Conservation (phyloP, 1,140 invertebrate genomes). For the Probaryconus sp. region DNA sequence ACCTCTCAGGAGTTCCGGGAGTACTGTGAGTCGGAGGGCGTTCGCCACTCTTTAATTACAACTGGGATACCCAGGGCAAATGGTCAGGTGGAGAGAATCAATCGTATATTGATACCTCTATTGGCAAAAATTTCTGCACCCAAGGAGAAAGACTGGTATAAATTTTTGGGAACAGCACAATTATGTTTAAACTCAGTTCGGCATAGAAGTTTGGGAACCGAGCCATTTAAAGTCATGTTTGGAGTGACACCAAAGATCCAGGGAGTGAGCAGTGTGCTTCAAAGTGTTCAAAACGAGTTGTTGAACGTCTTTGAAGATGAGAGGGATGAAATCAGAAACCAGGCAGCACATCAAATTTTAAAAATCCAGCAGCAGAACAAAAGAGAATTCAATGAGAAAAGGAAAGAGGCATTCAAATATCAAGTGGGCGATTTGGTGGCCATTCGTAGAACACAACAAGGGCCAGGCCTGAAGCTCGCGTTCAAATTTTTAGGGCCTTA, state of each 20-base stretch:
- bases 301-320: constrained; percentile 6
- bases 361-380: constrained; percentile 67
- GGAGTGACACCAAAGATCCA: neutral
- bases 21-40: constrained; percentile 62
- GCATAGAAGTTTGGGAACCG: constrained; percentile 1
- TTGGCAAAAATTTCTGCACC: constrained; percentile 52
- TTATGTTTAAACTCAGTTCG: constrained; percentile 1
- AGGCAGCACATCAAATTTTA: constrained; percentile 61
- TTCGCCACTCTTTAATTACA: constrained; percentile 62
- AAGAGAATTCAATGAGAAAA: constrained; percentile 50
- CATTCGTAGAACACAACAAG: constrained; percentile 44
- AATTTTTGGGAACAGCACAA: neutral
- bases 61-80: constrained; percentile 65
- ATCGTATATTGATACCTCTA: constrained; percentile 54
- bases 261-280: too few relatives aligned
- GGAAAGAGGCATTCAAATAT: constrained; percentile 44
- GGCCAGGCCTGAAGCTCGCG: constrained; percentile 33
- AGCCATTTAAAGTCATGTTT: neutral
- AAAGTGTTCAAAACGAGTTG: too few relatives aligned
- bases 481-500: constrained; percentile 44
- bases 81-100: constrained; percentile 65
- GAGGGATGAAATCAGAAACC: constrained; percentile 49
- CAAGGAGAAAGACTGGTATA: constrained; percentile 3
- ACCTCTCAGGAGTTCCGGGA: constrained; percentile 50
- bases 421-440: constrained; percentile 51